These are phyloP conservation scores for Gisinianus flammeolus DNA, from an alignment of 2,888 invertebrate genomes.

Conservation along the genomic window DNA sequence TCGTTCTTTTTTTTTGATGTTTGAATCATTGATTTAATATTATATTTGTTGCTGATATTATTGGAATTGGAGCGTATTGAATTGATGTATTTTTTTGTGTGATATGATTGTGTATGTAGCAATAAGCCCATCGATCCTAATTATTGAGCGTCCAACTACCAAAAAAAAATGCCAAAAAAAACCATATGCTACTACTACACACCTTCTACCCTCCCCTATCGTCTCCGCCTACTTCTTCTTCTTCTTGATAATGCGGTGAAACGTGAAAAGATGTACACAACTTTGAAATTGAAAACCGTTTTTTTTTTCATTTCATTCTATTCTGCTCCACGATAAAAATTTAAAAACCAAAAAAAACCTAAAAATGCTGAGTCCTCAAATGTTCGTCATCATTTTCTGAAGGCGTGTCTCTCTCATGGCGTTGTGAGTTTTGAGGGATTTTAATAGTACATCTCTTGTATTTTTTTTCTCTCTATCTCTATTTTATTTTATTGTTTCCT, in stretches of 20 bases:
- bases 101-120: slow-evolving; percentile 47
- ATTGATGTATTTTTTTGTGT: slow-evolving; percentile 37
- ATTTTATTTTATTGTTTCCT: too few relatives aligned
- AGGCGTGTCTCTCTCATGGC: not conserved
- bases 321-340: not conserved
- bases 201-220: slow-evolving; percentile 42
- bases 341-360: slow-evolving; percentile 37
- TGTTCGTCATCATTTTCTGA: not conserved
- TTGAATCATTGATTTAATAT: too few relatives aligned
- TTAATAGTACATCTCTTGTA: too few relatives aligned
- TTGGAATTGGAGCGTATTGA: not conserved
- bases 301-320: not conserved
- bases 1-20: too few relatives aligned
- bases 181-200: slow-evolving; percentile 33
- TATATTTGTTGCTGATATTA: not conserved
- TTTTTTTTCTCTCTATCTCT: too few relatives aligned
- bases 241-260: slow-evolving; percentile 23
- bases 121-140: slow-evolving; percentile 54
- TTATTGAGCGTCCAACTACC: slow-evolving; percentile 39
- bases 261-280: slow-evolving; percentile 7
- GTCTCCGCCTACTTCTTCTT: slow-evolving; percentile 37
- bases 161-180: slow-evolving; percentile 23
- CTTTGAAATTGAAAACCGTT: slow-evolving; percentile 9
- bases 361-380: slow-evolving; percentile 56
- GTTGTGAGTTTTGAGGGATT: not conserved